A percentile compares a stretch with the other conserved stretches of the same genome.
phyloP scores from a whole-genome alignment of 2,888 invertebrate genomes.

The Noctua fimbriata region DNA sequence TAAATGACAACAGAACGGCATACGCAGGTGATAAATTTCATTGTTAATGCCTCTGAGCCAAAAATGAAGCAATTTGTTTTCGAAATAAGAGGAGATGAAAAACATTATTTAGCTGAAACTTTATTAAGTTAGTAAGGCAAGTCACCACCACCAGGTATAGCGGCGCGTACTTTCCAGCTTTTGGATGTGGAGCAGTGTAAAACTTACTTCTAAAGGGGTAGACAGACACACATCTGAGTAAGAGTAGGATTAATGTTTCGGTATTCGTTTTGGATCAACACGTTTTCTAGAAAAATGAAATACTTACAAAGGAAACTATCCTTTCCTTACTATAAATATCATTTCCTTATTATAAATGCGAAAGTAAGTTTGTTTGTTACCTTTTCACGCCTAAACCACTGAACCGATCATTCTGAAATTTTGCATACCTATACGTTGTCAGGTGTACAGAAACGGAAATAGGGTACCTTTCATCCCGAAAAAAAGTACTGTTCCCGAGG shows the following conservation, averaged over 20 bases:
- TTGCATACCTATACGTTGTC: too few species aligned
- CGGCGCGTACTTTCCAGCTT: neutral
- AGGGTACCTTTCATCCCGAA: too few species aligned
- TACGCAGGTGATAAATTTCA: constrained; percentile 85
- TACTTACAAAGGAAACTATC: neutral
- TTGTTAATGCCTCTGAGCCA: constrained; percentile 82
- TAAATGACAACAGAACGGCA: constrained; percentile 78
- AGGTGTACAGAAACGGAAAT: too few species aligned
- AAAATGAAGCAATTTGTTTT: constrained; percentile 88
- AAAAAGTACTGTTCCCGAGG: too few species aligned
- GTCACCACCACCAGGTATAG: constrained; percentile 41
- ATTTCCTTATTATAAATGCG: too few species aligned
- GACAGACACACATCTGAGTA: neutral
- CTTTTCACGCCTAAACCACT: too few species aligned
- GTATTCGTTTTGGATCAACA: neutral
- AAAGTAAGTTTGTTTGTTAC: too few species aligned
- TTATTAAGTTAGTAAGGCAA: constrained; percentile 79
- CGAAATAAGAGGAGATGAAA: constrained; percentile 87
- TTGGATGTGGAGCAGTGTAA: constrained; percentile 1
- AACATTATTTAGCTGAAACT: constrained; percentile 85
- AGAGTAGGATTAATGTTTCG: neutral
- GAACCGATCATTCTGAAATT: too few species aligned
- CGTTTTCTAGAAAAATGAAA: neutral
- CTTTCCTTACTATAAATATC: too few species aligned
- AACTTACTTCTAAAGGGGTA: neutral